Evolutionary conservation across 2,113 vertebrate genomes (phyloP).

Genomic region (Hippotragus niger): DNA sequence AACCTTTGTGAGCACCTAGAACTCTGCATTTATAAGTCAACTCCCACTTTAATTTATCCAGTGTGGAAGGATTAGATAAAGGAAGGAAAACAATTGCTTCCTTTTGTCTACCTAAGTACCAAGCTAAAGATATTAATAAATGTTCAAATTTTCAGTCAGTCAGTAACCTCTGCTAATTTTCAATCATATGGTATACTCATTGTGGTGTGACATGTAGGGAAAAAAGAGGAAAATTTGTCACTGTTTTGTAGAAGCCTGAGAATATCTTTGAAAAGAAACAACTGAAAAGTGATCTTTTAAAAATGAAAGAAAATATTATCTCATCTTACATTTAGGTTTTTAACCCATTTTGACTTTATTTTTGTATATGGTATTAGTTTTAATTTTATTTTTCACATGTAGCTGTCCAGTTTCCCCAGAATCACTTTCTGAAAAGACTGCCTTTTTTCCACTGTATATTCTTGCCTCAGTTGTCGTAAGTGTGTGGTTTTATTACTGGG

Average conservation of each 20-base stretch:
- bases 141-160: neutral
- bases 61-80: neutral
- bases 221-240: neutral
- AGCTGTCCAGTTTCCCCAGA: neutral
- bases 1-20: neutral
- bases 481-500: neutral
- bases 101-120: neutral
- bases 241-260: neutral
- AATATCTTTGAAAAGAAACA: slow-evolving; percentile 4
- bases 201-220: neutral
- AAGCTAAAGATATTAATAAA: slow-evolving; percentile 14
- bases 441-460: neutral
- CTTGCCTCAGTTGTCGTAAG: neutral
- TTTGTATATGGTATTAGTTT: neutral
- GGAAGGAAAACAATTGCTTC: neutral
- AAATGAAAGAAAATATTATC: neutral
- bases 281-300: neutral
- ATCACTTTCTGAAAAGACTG: neutral
- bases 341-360: neutral
- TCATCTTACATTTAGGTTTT: neutral
- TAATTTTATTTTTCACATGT: neutral
- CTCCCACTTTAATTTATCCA: neutral
- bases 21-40: neutral
- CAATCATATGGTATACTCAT: neutral
- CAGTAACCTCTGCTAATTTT: slow-evolving; percentile 14